Evolutionary conservation across 2,113 vertebrate species (phyloP).

Genomic region (Megatriorchis doriae): DNA sequence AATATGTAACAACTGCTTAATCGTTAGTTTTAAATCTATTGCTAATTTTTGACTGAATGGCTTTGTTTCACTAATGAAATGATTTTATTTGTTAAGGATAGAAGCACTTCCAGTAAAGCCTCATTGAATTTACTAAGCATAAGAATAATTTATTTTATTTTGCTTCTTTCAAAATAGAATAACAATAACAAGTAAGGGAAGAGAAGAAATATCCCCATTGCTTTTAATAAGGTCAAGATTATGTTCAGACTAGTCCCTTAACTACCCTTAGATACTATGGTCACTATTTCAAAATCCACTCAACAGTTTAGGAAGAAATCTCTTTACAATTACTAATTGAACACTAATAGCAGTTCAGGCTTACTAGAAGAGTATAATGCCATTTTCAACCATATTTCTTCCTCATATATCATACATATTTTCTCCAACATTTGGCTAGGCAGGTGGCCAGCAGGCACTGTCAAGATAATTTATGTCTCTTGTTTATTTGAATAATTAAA

Average conservation of each 20-base stretch:
- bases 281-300: background rate
- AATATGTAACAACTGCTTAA: background rate
- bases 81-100: background rate
- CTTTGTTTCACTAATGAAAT: background rate
- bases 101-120: background rate
- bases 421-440: slow-evolving; percentile 53
- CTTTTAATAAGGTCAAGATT: background rate
- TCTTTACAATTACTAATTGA: background rate
- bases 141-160: background rate
- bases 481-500: slow-evolving; percentile 65
- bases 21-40: background rate
- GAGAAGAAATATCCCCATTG: background rate
- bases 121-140: background rate
- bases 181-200: background rate
- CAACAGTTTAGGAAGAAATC: background rate
- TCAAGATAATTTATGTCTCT: slow-evolving; percentile 66
- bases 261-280: background rate
- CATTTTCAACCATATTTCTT: background rate
- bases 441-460: slow-evolving; percentile 63
- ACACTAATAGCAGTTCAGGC: background rate
- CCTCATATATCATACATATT: background rate
- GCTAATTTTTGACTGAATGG: background rate
- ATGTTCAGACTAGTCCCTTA: background rate
- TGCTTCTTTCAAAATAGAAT: background rate
- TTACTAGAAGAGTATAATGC: background rate